Evolutionary conservation across 2,888 invertebrate species (phyloP), one percentile per base, ranked within the genome.

Genomic region (Sipha maydis): DNA sequence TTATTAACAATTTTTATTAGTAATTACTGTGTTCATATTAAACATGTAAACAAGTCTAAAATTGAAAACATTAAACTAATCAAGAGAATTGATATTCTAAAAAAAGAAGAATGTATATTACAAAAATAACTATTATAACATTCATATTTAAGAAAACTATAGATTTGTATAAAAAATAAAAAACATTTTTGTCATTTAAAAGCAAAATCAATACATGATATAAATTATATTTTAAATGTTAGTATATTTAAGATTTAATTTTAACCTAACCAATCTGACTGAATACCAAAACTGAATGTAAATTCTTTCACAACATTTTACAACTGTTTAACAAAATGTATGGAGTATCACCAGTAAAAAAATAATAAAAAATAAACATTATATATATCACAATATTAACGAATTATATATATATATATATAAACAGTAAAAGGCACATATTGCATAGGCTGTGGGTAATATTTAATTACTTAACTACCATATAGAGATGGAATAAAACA

Each of bases 401-500:
- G 14, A 41, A 8, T 21, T 71, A 82, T 73, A 41, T 5, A 41
- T 48, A 48, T 41, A 41, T 41, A 17, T 9, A 34, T 61, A 11
- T n/a, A 80, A 71, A 83, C 31, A 83, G 8, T 71, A 71, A 71
- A 69, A 83, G 31, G 69, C 69, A 82, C 69, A 69, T 48, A 61
- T 61, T n/a, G 54, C n/a, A 2, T 34, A 19, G 19, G 3, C 56
- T 83, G 54, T 19, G 76, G n/a, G 25, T 78, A n/a, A 31, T 75
- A 56, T n/a, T 75, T 38, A 75, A 56, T 5, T 25, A n/a, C 34
- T 3, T n/a, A 19, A 9, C 34, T 14, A 8, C n/a, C n/a, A 9
- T 25, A 76, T 28, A 61, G 31, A 54, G 41, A 76, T 9, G 1
- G 31, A 17, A 25, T 31, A 5, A 28, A 76, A 8, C n/a, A 25